Evolutionary conservation across 2,113 vertebrate species (phyloP), one percentile per base, ranked within the genome.

Genomic region (Chrysochloris asiatica): DNA sequence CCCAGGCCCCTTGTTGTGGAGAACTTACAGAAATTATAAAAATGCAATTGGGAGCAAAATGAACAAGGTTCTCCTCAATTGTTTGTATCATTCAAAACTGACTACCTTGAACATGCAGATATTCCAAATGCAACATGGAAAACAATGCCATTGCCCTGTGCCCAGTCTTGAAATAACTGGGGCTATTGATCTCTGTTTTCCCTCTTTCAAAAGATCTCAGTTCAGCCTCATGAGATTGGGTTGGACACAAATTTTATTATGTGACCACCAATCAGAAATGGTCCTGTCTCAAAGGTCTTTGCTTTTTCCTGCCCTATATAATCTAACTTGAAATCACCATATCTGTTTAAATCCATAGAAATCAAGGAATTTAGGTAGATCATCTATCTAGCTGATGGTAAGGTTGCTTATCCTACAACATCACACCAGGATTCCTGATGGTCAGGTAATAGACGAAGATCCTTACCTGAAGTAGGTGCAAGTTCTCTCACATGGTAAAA

Each of bases 51-150:
- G 5, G 28, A 28, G 10, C 59, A 61, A 30, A 3, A 26, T 61
- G 59, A 26, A 41, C 2, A 63, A 1, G 5, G 10, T 75, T 78
- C 85, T n/a, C 48, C 21, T 83, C n/a, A 71, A 54, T 54, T 41
- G 45, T 48, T 93, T 89, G 16, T 38, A 13, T 80, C 71, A 56
- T 80, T 91, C 75, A 89, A 86, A 93, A 13, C n/a, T 71, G 63
- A 71, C 54, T 80, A n/a, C 21, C 11, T 36, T 89, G 13, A 43
- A 48, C 59, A 13, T 63, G 36, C 45, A 76, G 56, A 91, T 91
- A 65, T 92, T 52, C 54, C 79, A 8, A 50, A 33, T 38, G 4
- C 22, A 73, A 28, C 36, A 41, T 69, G 71, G 71, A 81, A 81
- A 85, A 52, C n/a, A n/a, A 21, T 52, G 17, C 16, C 71, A 16